phyloP scores from a whole-genome alignment of 1,140 invertebrate species.

The Bombus consobrinus region DNA sequence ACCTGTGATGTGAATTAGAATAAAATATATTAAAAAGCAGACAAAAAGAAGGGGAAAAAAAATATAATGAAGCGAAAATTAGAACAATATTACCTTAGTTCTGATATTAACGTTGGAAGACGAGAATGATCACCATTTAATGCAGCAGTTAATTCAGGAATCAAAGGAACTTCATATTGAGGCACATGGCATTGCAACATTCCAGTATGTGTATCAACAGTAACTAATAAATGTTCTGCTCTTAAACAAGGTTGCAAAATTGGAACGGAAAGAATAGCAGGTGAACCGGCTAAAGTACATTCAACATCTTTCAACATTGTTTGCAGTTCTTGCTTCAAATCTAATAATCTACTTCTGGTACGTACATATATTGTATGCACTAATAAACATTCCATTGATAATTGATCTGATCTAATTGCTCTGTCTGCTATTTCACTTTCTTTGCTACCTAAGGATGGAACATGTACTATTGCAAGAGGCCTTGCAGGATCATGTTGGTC shows the following conservation, averaged over 20 bases:
- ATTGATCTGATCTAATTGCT: constrained; percentile 92
- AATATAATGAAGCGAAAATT: not conserved
- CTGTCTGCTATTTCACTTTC: constrained; percentile 90
- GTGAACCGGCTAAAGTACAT: constrained; percentile 90
- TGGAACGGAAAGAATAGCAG: constrained; percentile 94
- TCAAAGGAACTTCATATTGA: constrained; percentile 92
- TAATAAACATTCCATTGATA: constrained; percentile 97
- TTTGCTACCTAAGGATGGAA: constrained; percentile 91
- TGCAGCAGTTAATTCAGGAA: constrained; percentile 91
- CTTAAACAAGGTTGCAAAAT: constrained; percentile 94
- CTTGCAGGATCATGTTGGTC: constrained; percentile 91
- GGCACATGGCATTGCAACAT: constrained; percentile 95
- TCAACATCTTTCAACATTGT: constrained; percentile 89
- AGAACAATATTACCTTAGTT: constrained; percentile 84
- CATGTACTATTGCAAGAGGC: constrained; percentile 93
- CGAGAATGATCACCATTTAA: constrained; percentile 90
- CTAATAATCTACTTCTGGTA: constrained; percentile 90
- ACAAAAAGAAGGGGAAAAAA: not conserved
- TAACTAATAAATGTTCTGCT: constrained; percentile 95
- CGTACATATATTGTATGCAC: constrained; percentile 98
- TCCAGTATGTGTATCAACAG: constrained; percentile 97
- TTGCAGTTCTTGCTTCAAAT: constrained; percentile 92
- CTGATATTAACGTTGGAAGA: constrained; percentile 87
- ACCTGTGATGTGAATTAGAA: constrained; percentile 82
- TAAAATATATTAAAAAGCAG: not conserved